phyloP scores from a whole-genome alignment of 2,888 invertebrate species.

The Troglohyphantes excavatus region DNA sequence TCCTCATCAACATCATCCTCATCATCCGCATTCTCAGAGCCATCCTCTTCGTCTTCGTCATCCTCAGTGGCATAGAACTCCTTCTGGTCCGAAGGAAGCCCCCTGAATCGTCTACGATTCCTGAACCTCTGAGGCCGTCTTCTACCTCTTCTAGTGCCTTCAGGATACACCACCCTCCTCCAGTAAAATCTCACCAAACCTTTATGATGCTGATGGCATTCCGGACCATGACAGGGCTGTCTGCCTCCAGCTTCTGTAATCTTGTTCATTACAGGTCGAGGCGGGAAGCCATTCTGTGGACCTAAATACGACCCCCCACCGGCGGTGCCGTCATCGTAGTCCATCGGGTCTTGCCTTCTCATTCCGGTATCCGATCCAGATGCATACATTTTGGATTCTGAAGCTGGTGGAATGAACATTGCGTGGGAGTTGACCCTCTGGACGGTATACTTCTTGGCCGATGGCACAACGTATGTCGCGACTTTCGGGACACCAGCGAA shows the following conservation, averaged over 20 bases:
- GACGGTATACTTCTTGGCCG: slow-evolving; percentile 57
- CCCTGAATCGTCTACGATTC: slow-evolving; percentile 30
- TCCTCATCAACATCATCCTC: slow-evolving; percentile 37
- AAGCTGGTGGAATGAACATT: slow-evolving; percentile 50
- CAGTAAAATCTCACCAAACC: slow-evolving; percentile 76
- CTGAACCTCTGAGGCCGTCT: slow-evolving; percentile 11
- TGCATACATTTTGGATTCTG: not conserved
- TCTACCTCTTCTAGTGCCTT: slow-evolving; percentile 3
- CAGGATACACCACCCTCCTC: slow-evolving; percentile 73
- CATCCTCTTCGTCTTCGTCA: slow-evolving; percentile 27
- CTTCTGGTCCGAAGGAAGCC: slow-evolving; percentile 46
- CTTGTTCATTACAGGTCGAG: slow-evolving; percentile 68
- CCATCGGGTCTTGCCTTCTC: slow-evolving; percentile 54
- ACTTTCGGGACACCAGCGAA: slow-evolving; percentile 58
- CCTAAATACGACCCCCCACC: slow-evolving; percentile 30
- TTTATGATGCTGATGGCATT: slow-evolving; percentile 77
- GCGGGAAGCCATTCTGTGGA: slow-evolving; percentile 68
- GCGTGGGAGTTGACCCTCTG: slow-evolving; percentile 53
- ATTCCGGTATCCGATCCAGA: slow-evolving; percentile 4
- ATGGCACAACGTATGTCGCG: slow-evolving; percentile 64
- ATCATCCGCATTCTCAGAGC: not conserved
- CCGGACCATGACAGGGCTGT: slow-evolving; percentile 76
- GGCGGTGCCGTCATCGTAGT: slow-evolving; percentile 54
- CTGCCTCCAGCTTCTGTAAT: slow-evolving; percentile 57
- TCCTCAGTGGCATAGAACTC: slow-evolving; percentile 35